Evolutionary conservation across 2,888 invertebrate species (phyloP), one percentile per base, ranked within the genome.

Genomic region (Melanargia galathea): DNA sequence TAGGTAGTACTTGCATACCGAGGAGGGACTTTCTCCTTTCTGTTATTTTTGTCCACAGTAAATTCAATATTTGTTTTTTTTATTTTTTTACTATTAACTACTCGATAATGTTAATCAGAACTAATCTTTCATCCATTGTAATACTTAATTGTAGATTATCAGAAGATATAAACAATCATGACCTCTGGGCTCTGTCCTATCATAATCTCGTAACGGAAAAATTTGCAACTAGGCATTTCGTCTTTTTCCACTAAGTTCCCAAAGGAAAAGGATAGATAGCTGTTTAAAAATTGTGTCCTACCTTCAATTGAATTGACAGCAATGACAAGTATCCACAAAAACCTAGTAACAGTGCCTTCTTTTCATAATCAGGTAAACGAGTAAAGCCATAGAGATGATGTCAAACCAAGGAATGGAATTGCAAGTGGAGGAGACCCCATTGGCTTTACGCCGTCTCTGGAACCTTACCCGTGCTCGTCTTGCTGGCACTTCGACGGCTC

Each of bases 401-500:
- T 85, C 90, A 56, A 85, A 80, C 73, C 83, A 86, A 35, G 79
- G 83, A 13, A 93, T 94, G 73, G 96, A 96, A 80, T 79, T 95
- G 63, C 77, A 85, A 64, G 75, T 79, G 20, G 87, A 95, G 69
- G 90, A 90, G 74, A 83, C 90, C n/a, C 92, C 92, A 0, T 71
- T 87, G 71, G 90, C 89, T 2, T 83, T 92, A 62, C 92, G 92
- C 73, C 82, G 92, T 22, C 80, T 92, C 30, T 92, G 92, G 92
- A 90, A 86, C 69, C 71, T 92, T 65, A 91, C 92, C 61, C 84
- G 92, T 8, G 92, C 92, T 4, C 89, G 92, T 22, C 81, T 91
- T 3, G 86, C 90, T 51, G 91, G 91, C 0, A 87, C 90, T 6
- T 87, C 90, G 18, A 90, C 90, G 1, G 84, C 86, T 35, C 73